These are phyloP conservation scores for Lepidocyrtinus sp. DNA, from an alignment of 2,888 invertebrate species.

Conservation along the genomic window DNA sequence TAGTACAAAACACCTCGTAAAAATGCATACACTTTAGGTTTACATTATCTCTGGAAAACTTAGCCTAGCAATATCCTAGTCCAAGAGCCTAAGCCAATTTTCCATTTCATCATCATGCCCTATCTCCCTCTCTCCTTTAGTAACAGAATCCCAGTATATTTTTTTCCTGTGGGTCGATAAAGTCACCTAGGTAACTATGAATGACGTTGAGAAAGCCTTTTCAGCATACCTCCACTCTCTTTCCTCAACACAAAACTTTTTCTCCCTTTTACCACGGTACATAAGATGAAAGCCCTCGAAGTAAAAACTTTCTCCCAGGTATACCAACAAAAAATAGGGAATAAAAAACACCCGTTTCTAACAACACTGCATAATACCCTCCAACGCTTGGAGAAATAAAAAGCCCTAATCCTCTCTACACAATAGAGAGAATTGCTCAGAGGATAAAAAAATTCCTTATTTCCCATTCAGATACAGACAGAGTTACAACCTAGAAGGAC, in stretches of 20 bases:
- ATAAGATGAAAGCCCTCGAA: background rate
- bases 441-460: slow-evolving; percentile 3
- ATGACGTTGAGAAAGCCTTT: slow-evolving; percentile 67
- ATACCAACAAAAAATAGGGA: too few relatives aligned
- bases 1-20: background rate
- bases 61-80: too few relatives aligned
- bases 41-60: background rate
- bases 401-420: slow-evolving; percentile 10
- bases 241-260: background rate
- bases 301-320: background rate
- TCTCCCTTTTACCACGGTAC: too few relatives aligned
- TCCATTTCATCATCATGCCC: background rate
- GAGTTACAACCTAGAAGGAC: background rate
- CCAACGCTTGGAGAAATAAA: background rate
- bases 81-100: background rate
- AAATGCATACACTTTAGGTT: too few relatives aligned
- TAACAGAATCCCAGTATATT: background rate
- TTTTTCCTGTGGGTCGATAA: slow-evolving; percentile 59
- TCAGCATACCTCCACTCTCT: slow-evolving; percentile 13
- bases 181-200: slow-evolving; percentile 69
- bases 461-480: background rate
- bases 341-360: slow-evolving; percentile 1
- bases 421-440: background rate
- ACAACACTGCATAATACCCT: slow-evolving; percentile 7
- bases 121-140: background rate